phyloP scores from a whole-genome alignment of 2,113 vertebrate genomes.

The Myrmecophaga tridactyla region DNA sequence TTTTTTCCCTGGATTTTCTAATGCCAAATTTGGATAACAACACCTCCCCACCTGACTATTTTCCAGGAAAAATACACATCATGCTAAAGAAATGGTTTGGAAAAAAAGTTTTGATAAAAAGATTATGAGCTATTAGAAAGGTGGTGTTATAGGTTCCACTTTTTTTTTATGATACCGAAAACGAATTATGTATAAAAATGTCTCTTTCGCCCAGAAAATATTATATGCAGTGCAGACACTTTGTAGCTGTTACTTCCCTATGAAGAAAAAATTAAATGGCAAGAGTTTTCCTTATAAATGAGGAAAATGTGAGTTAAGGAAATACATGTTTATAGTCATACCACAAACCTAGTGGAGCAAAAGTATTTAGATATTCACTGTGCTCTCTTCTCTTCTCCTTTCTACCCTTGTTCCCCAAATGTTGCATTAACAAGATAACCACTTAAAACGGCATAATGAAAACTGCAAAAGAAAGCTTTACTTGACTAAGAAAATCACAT shows the following conservation, averaged over 20 bases:
- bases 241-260: neutral
- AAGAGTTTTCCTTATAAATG: neutral
- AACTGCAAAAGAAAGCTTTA: neutral
- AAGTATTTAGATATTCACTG: neutral
- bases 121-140: neutral
- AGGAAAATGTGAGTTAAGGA: neutral
- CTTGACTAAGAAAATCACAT: neutral
- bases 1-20: neutral
- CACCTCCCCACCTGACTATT: neutral
- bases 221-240: neutral
- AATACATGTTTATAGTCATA: neutral
- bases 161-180: neutral
- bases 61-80: neutral
- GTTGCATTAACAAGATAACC: neutral
- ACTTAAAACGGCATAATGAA: neutral
- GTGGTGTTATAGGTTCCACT: neutral
- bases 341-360: neutral
- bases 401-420: neutral
- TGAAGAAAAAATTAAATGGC: neutral
- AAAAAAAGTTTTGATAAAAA: neutral
- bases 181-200: neutral
- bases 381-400: neutral
- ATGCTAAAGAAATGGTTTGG: neutral
- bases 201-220: neutral
- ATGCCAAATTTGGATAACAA: neutral